Evolutionary conservation across 2,113 vertebrate species (phyloP).

Genomic region (Nicator chloris): DNA sequence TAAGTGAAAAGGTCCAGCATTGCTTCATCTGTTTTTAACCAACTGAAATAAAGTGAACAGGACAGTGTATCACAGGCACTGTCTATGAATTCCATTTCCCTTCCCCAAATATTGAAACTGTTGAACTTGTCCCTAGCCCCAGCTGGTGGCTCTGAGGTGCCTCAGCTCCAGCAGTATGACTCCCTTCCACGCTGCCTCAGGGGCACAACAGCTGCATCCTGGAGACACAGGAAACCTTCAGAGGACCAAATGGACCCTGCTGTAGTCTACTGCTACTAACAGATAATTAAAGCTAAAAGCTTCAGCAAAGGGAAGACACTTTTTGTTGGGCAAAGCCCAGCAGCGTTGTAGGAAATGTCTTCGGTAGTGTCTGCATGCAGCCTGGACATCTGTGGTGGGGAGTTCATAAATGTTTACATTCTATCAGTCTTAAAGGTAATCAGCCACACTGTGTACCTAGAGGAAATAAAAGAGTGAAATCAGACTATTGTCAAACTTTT

Average conservation of each 20-base stretch:
- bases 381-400: not conserved
- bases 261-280: not conserved
- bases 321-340: not conserved
- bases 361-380: not conserved
- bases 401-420: not conserved
- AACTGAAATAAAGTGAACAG: not conserved
- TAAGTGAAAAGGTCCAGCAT: not conserved
- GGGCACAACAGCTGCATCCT: not conserved
- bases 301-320: not conserved
- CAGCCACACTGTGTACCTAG: not conserved
- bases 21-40: not conserved
- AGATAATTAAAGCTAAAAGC: not conserved
- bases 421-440: not conserved
- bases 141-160: not conserved
- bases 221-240: not conserved
- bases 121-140: not conserved
- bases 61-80: not conserved
- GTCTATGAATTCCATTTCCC: not conserved
- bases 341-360: not conserved
- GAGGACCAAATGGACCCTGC: not conserved
- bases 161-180: not conserved
- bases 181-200: not conserved
- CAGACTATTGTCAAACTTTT: not conserved
- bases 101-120: rapidly evolving
- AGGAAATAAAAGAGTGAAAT: not conserved